Evolutionary conservation across 2,888 invertebrate genomes (phyloP), one percentile per base, ranked within the genome.

Genomic region (Agrotis puta): DNA sequence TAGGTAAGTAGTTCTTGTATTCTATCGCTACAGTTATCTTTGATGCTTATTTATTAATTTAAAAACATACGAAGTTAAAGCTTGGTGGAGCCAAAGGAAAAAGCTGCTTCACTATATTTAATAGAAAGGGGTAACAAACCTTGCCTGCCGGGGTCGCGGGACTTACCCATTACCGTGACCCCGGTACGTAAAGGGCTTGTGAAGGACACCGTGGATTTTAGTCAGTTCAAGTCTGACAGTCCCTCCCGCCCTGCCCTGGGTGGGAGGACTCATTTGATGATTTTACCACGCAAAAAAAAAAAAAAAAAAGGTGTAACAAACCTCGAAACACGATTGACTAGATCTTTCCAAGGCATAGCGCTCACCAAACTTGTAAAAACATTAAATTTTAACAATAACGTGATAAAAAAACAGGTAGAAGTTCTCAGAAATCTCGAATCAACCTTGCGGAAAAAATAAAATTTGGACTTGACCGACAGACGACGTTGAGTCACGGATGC

Each of bases 401-500:
- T 65, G 64, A 62, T 56, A n/a, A 54, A 50, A n/a, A 24, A 57
- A 11, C 51, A 53, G 57, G 47, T 64, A 22, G 13, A 45, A 43
- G 9, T 65, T 76, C 57, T 57, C 20, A 9, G 51, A 75, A 74
- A 45, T 59, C 7, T 16, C 5, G 18, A 22, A 47, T 16, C n/a
- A 61, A 62, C 51, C 57, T 64, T 70, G 54, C 47, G n/a, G 1
- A 14, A n/a, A n/a, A n/a, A n/a, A 43, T 3, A n/a, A 47, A 59
- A 18, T 45, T 48, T 53, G 43, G 43, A 63, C 43, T 5, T 51
- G 22, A n/a, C 11, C 7, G 16, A 11, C 47, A 6, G 2, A 13
- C 16, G 39, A 27, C 14, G 2, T 14, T 64, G 75, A 64, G 13
- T 76, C 76, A 76, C 39, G 11, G 14, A 2, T 43, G 24, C 11